Evolutionary conservation across 1,140 invertebrate species (phyloP).

Genomic region (Charaxes varanes): DNA sequence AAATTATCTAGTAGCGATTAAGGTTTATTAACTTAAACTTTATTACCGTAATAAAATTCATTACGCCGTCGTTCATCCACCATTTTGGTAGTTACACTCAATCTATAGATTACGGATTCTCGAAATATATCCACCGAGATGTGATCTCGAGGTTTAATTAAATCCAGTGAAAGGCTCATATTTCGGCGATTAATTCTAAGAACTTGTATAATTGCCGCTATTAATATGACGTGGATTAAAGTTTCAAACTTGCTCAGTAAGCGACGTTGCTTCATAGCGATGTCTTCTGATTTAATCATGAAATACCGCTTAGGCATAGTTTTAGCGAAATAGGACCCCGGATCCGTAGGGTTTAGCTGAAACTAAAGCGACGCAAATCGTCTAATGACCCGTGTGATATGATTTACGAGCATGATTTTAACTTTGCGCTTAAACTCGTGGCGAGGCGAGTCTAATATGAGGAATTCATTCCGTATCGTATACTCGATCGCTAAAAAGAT

Average conservation of each 20-base stretch:
- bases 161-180: constrained; percentile 20
- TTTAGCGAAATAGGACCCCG: not conserved
- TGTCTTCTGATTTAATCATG: constrained; percentile 14
- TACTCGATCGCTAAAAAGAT: too few species aligned
- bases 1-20: too few species aligned
- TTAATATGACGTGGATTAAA: constrained; percentile 22
- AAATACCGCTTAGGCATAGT: constrained; percentile 6
- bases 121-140: constrained; percentile 9
- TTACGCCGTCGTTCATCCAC: too few species aligned
- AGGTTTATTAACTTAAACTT: too few species aligned
- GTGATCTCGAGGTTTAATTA: constrained; percentile 18
- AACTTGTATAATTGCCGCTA: constrained; percentile 24
- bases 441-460: too few species aligned
- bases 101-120: constrained; percentile 7
- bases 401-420: too few species aligned
- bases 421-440: too few species aligned
- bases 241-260: constrained; percentile 10
- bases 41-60: too few species aligned
- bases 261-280: not conserved
- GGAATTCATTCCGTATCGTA: too few species aligned
- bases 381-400: too few species aligned
- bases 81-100: too few species aligned
- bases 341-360: constrained; percentile 1
- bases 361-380: too few species aligned
- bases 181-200: constrained; percentile 23